A percentile compares a stretch with the other conserved stretches of the same genome.
These are phyloP conservation scores for Drosophila virilis DNA, from an alignment of 1,140 invertebrate genomes.

Conservation along the genomic window DNA sequence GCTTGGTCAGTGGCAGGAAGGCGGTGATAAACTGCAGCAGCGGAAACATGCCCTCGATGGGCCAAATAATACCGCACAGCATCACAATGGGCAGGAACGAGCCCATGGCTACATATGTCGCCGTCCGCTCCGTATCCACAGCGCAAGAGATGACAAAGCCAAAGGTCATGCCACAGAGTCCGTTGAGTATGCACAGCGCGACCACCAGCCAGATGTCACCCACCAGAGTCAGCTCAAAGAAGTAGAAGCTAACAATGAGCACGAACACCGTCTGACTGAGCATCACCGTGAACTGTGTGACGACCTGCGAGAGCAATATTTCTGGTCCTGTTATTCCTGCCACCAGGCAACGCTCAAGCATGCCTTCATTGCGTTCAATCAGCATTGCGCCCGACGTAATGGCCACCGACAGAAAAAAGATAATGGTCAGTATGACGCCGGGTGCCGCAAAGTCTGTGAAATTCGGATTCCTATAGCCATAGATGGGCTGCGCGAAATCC, in stretches of 20 bases:
- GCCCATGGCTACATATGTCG: conserved; percentile 96
- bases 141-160: conserved; percentile 95
- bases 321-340: conserved; percentile 90
- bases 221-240: conserved; percentile 92
- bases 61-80: conserved; percentile 95
- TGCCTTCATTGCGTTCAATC: conserved; percentile 95
- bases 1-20: conserved; percentile 94
- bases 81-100: conserved; percentile 97
- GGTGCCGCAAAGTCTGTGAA: conserved; percentile 98
- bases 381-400: conserved; percentile 96
- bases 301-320: conserved; percentile 92
- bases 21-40: conserved; percentile 91
- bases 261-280: conserved; percentile 92
- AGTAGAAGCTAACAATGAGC: conserved; percentile 91
- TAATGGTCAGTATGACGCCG: conserved; percentile 96
- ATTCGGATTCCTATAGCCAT: conserved; percentile 92
- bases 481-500: conserved; percentile 93
- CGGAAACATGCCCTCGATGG: conserved; percentile 92
- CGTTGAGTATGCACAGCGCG: conserved; percentile 91
- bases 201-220: conserved; percentile 92
- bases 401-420: conserved; percentile 97
- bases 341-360: conserved; percentile 93
- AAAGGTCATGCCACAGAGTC: conserved; percentile 97
- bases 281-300: conserved; percentile 95
- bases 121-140: conserved; percentile 95